Evolutionary conservation across 2,888 invertebrate genomes (phyloP).

Genomic region (Stenoptilia bipunctidactyla): DNA sequence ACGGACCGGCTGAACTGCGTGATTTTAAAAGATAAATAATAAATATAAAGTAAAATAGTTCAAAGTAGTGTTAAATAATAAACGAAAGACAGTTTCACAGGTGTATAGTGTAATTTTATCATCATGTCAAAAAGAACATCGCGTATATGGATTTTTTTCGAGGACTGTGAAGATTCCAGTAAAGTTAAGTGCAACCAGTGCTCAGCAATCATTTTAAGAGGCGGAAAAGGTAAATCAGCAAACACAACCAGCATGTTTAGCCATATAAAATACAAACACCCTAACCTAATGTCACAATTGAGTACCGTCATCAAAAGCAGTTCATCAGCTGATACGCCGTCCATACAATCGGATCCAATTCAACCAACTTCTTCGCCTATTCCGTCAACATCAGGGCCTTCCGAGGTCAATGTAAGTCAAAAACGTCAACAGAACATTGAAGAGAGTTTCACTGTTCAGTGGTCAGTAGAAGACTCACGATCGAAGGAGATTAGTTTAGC

Average conservation of each 20-base stretch:
- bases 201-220: slow-evolving; percentile 2
- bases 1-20: too few species aligned
- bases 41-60: too few species aligned
- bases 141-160: slow-evolving; percentile 1
- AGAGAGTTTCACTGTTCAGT: not conserved
- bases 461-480: slow-evolving; percentile 2
- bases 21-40: too few species aligned
- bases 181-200: slow-evolving; percentile 6
- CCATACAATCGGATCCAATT: not conserved
- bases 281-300: not conserved
- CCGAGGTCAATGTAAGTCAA: not conserved
- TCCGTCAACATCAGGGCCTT: not conserved
- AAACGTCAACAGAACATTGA: not conserved
- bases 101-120: too few species aligned
- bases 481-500: not conserved
- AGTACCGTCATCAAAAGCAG: not conserved
- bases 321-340: not conserved
- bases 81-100: too few species aligned
- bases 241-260: slow-evolving; percentile 1
- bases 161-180: slow-evolving; percentile 1
- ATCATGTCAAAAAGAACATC: not conserved
- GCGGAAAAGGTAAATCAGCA: slow-evolving; percentile 1
- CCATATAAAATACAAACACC: slow-evolving; percentile 3
- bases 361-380: not conserved
- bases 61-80: too few species aligned